A percentile compares a stretch with the other conserved stretches of the same genome.
These are phyloP conservation scores for Cephus sareptanus DNA, from an alignment of 2,888 invertebrate species.

Conservation along the genomic window DNA sequence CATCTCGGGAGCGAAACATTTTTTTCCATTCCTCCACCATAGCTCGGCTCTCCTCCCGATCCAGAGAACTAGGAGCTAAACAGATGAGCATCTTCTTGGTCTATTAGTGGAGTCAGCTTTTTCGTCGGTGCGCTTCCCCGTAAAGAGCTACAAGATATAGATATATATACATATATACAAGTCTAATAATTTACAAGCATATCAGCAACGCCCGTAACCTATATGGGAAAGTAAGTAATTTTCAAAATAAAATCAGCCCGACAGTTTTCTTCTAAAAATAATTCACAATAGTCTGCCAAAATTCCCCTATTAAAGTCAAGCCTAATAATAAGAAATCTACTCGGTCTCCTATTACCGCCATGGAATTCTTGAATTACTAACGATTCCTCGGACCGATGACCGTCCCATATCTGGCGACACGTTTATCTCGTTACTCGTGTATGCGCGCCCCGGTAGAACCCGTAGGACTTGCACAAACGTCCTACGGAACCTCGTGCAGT, in stretches of 20 bases:
- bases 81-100: slow-evolving; percentile 56
- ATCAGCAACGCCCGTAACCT: neutral
- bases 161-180: neutral
- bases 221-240: neutral
- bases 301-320: neutral
- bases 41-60: slow-evolving; percentile 11
- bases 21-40: slow-evolving; percentile 22
- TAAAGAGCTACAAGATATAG: neutral
- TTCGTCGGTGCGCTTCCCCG: slow-evolving; percentile 18
- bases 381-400: neutral
- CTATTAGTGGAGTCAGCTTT: slow-evolving; percentile 61
- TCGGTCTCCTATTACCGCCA: neutral
- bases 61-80: slow-evolving; percentile 39
- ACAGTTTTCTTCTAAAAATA: neutral
- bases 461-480: neutral
- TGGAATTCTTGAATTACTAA: neutral
- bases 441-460: neutral
- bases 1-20: slow-evolving; percentile 51
- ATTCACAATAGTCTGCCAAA: neutral
- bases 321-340: neutral
- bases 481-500: slow-evolving; percentile 7
- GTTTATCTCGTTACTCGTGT: slow-evolving; percentile 15
- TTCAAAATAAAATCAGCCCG: neutral
- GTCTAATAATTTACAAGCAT: neutral
- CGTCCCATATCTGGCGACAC: slow-evolving; percentile 1